Base-by-base conservation (phyloP, 2,797 vertebrate species). In the Phrynocephalus guinanensis region DNA sequence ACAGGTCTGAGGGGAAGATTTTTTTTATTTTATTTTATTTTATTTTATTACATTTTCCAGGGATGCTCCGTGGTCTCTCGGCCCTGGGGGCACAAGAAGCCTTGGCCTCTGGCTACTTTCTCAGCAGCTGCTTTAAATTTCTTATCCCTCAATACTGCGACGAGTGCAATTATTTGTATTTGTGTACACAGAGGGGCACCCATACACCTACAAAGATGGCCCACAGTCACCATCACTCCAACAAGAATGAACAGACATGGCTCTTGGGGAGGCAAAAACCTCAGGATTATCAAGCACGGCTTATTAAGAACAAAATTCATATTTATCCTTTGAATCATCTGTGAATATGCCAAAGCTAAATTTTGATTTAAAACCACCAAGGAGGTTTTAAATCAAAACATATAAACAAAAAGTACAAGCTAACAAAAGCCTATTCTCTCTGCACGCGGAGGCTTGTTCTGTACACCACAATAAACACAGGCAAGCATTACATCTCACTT, bases 321-420 rank as follows among this genome's bases (percentile, higher is more conserved):
- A 28, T 9, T 44, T 68, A 83, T 67, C 16, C 20, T 60, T 44
- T 7, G 28, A 79, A 72, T 72, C 50, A 66, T 86, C 71, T 78
- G 68, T 33, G 50, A 78, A 78, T 77, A 86, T 22, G 6, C 11
- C 44, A 48, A 79, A 50, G 16, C 66, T 48, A 72, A 30, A 5
- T 79, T 87, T 44, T 56, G n/a, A 60, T 82, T 20, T 63, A 67
- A 77, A 89, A 82, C 24, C 13, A 79, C n/a, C 22, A 73, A 52
- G 56, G 44, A 10, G 50, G 48, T 28, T 13, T 44, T 44, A 44
- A 44, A 44, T 44, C 38, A 44, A 44, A 44, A 44, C 38, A 44
- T 44, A 44, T 44, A 44, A 5, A 20, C 2, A 30, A 50, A n/a
- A 80, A 6, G 7, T 48, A 63, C 33, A 63, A 26, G 11, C 66